These are phyloP conservation scores for Chloromyia formosa DNA, from an alignment of 2,888 invertebrate genomes.

Conservation along the genomic window DNA sequence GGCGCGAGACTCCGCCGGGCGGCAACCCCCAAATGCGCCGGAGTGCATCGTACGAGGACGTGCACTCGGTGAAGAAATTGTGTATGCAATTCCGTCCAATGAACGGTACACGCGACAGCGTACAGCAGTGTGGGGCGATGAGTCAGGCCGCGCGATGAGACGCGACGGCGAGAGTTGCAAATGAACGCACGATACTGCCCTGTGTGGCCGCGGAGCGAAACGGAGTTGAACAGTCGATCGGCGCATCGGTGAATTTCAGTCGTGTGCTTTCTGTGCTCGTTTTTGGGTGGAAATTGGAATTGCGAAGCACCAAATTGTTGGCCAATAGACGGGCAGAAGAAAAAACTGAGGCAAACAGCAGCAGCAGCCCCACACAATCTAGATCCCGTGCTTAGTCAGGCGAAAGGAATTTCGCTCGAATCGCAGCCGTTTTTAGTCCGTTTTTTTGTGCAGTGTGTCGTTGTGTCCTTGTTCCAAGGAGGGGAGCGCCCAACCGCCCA, in stretches of 20 bases:
- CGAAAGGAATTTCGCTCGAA: conserved; percentile 14
- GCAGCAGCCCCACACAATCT: background rate
- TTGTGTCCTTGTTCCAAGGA: background rate
- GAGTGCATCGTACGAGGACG: background rate
- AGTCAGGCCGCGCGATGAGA: conserved; percentile 25
- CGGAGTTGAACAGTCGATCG: background rate
- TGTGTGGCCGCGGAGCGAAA: background rate
- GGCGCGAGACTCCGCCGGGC: background rate
- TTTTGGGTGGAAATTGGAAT: conserved; percentile 4
- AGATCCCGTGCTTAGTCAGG: background rate
- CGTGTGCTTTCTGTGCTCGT: background rate
- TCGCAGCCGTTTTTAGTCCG: background rate
- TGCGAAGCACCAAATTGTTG: background rate
- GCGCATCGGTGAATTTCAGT: background rate
- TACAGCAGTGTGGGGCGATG: conserved; percentile 11
- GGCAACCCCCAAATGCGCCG: background rate
- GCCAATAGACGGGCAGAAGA: background rate
- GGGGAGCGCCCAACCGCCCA: background rate
- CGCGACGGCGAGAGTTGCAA: background rate
- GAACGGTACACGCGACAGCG: conserved; percentile 3
- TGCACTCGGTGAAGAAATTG: background rate
- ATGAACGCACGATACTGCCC: background rate
- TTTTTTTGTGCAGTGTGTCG: background rate
- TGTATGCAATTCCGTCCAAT: background rate
- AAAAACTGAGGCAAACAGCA: background rate